Percentiles rank a stretch among this genome's conserved stretches.
Conservation (phyloP, 2,888 invertebrate species). For the Liodrosophila aerea region DNA sequence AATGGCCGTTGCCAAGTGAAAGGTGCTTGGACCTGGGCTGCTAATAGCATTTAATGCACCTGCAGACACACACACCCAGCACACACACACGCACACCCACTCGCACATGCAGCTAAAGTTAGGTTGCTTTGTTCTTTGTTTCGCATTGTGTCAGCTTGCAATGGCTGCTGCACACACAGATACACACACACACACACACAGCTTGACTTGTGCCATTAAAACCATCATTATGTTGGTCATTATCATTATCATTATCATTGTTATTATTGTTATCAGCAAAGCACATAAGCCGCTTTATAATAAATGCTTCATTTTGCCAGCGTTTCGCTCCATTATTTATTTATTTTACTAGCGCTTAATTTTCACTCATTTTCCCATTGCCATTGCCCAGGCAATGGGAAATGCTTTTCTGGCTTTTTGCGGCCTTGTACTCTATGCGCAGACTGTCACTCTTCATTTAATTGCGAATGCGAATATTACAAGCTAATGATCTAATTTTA, state of each 20-base stretch:
- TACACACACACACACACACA: slow-evolving; percentile 18
- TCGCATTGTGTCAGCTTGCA: slow-evolving; percentile 54
- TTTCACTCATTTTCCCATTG: slow-evolving; percentile 35
- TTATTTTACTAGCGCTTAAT: slow-evolving; percentile 50
- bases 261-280: slow-evolving; percentile 29
- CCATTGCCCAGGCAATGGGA: too few relatives aligned
- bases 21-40: slow-evolving; percentile 38
- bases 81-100: slow-evolving; percentile 21
- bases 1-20: slow-evolving; percentile 62
- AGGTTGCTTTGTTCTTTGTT: slow-evolving; percentile 61
- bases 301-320: slow-evolving; percentile 51
- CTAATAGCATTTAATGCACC: slow-evolving; percentile 77
- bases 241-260: slow-evolving; percentile 20
- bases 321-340: slow-evolving; percentile 59
- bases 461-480: slow-evolving; percentile 45
- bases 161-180: slow-evolving; percentile 21
- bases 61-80: slow-evolving; percentile 35
- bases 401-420: slow-evolving; percentile 15
- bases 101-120: slow-evolving; percentile 16
- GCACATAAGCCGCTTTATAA: slow-evolving; percentile 64
- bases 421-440: slow-evolving; percentile 7
- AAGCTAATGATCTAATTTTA: slow-evolving; percentile 56
- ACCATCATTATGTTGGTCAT: slow-evolving; percentile 17
- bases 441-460: slow-evolving; percentile 13
- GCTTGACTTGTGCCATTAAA: slow-evolving; percentile 15